These are phyloP conservation scores for Zhuqinia jingwanae DNA, from an alignment of 2,888 invertebrate species.

Conservation along the genomic window DNA sequence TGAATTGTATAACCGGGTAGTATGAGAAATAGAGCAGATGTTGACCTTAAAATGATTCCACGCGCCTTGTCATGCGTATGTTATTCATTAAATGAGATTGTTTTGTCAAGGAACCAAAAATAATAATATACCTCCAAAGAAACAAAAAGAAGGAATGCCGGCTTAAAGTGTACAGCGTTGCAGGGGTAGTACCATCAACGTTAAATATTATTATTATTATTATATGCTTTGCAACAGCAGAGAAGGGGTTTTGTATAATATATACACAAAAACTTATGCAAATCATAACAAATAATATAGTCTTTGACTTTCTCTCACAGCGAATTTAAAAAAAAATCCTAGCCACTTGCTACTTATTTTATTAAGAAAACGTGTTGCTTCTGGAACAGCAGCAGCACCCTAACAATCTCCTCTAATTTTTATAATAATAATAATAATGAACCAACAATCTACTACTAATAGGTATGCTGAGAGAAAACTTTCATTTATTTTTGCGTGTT, in stretches of 20 bases:
- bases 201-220: too few relatives aligned
- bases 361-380: slow-evolving; percentile 8
- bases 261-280: not conserved
- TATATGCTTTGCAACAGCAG: too few relatives aligned
- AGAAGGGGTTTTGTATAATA: not conserved
- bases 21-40: slow-evolving; percentile 59
- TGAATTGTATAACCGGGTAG: too few relatives aligned
- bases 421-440: not conserved
- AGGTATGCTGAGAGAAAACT: not conserved
- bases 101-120: too few relatives aligned
- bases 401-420: not conserved
- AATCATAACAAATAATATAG: too few relatives aligned
- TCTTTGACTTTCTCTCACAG: too few relatives aligned
- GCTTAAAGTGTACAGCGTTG: too few relatives aligned
- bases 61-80: slow-evolving; percentile 3
- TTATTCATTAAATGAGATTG: not conserved
- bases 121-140: not conserved
- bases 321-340: too few relatives aligned
- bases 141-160: too few relatives aligned
- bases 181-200: too few relatives aligned
- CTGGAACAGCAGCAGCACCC: not conserved
- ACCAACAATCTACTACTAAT: not conserved
- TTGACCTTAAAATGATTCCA: slow-evolving; percentile 40
- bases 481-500: not conserved
- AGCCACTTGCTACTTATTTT: not conserved